Conservation (phyloP, 2,888 invertebrate genomes). For the Colostygia pectinataria region DNA sequence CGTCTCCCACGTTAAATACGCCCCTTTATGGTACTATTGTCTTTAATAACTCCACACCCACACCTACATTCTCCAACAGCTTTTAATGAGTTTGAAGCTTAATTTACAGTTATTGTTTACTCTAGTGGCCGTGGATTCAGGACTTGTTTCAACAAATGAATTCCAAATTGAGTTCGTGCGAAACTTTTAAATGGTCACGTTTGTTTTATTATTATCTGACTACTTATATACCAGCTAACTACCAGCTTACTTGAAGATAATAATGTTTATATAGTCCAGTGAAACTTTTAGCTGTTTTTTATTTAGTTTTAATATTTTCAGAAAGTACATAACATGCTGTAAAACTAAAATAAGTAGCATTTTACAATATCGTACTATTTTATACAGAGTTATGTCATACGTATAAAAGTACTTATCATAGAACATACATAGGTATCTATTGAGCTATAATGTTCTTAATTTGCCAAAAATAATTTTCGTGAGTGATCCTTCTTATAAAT, state of each 20-base stretch:
- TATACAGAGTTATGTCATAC: no score
- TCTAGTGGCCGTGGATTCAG: conserved; percentile 58
- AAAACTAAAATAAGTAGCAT: no score
- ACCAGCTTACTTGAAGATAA: conserved; percentile 4
- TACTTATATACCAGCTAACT: conserved; percentile 12
- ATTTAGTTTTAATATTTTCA: no score
- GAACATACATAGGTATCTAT: no score
- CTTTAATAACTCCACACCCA: conserved; percentile 38
- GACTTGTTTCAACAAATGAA: conserved; percentile 56
- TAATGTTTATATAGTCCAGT: neutral
- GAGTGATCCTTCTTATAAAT: conserved; percentile 33
- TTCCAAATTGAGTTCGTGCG: conserved; percentile 50
- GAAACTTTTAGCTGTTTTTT: neutral
- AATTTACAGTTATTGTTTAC: conserved; percentile 79
- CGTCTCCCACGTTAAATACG: conserved; percentile 40
- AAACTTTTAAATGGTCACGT: conserved; percentile 49
- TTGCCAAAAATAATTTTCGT: conserved; percentile 30
- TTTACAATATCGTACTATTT: no score
- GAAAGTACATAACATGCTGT: no score
- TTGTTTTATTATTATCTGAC: conserved; percentile 42
- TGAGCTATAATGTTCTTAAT: neutral
- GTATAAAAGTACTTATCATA: no score
- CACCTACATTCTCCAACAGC: conserved; percentile 45
- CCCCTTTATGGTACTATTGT: conserved; percentile 35
- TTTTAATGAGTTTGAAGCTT: conserved; percentile 77